Percentiles rank a stretch among this genome's conserved stretches.
Evolutionary conservation across 23 tunicate genomes (phyloP).

Genomic region (Styela clava): DNA sequence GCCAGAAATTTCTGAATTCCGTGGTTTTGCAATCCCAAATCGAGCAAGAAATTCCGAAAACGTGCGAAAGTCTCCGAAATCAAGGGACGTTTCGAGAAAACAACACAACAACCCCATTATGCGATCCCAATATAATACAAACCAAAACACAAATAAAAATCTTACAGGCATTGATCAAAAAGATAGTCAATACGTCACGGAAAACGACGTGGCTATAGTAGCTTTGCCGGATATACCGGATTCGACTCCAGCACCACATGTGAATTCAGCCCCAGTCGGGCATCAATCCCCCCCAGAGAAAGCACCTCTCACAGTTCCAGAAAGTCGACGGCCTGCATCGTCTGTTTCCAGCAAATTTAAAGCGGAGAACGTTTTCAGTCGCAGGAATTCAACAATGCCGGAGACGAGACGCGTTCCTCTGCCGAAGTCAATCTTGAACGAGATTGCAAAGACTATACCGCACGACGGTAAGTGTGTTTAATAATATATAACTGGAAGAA

Average conservation of each 20-base stretch:
- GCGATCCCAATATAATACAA: background rate
- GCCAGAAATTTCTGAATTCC: background rate
- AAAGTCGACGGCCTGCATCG: background rate
- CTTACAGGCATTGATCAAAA: background rate
- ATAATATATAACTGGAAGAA: too few relatives aligned
- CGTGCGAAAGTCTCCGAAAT: background rate
- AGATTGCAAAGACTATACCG: background rate
- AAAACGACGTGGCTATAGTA: background rate
- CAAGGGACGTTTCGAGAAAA: background rate
- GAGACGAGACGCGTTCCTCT: background rate
- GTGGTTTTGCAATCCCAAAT: background rate
- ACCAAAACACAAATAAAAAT: background rate
- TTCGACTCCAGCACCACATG: background rate
- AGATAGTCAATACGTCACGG: background rate
- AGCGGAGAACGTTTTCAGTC: background rate
- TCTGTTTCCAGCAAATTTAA: background rate
- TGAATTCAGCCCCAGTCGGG: background rate
- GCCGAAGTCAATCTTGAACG: constrained; percentile 1
- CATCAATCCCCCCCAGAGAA: background rate
- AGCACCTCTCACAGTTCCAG: background rate
- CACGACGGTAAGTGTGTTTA: background rate
- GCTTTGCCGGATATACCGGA: background rate
- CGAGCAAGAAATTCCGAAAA: background rate
- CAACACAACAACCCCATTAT: background rate
- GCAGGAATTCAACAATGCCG: background rate